Percentiles rank a stretch among this genome's conserved stretches.
Evolutionary conservation across 2,888 invertebrate genomes (phyloP).

Genomic region (Coenonympha arcania): DNA sequence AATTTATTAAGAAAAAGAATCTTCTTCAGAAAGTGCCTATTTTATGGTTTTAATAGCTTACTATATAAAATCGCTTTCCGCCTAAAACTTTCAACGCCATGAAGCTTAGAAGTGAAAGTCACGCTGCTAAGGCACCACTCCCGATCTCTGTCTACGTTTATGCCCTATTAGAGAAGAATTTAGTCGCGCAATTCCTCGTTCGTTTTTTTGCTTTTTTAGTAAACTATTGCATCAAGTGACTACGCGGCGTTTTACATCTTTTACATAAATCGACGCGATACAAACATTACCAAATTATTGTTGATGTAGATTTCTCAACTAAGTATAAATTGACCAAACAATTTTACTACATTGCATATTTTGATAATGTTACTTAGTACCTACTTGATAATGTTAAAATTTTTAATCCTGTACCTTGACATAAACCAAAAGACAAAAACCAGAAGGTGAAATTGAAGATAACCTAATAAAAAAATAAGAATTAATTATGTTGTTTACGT

Average conservation of each 20-base stretch:
- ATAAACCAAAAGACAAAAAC: too few relatives aligned
- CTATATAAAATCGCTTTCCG: neutral
- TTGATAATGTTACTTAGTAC: too few relatives aligned
- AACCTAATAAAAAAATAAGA: too few relatives aligned
- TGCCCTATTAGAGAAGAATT: constrained; percentile 3
- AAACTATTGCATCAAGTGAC: constrained; percentile 5
- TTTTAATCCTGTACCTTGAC: too few relatives aligned
- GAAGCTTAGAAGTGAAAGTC: constrained; percentile 17
- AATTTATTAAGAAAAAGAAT: too few relatives aligned
- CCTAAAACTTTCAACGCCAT: neutral
- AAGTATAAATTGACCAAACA: neutral
- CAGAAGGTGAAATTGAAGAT: too few relatives aligned
- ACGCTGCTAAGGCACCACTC: constrained; percentile 14
- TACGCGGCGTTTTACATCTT: neutral
- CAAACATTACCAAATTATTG: neutral
- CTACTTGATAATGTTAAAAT: too few relatives aligned
- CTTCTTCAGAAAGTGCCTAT: too few relatives aligned
- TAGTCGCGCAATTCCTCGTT: neutral
- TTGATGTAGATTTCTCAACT: too few relatives aligned
- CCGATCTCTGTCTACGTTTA: constrained; percentile 6
- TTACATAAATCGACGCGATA: neutral
- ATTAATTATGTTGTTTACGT: too few relatives aligned
- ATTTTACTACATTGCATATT: neutral
- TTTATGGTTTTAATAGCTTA: neutral
- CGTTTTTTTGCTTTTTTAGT: constrained; percentile 1